Base-by-base conservation (phyloP, 1,140 invertebrate species). In the Ditylenchus dipsaci region DNA sequence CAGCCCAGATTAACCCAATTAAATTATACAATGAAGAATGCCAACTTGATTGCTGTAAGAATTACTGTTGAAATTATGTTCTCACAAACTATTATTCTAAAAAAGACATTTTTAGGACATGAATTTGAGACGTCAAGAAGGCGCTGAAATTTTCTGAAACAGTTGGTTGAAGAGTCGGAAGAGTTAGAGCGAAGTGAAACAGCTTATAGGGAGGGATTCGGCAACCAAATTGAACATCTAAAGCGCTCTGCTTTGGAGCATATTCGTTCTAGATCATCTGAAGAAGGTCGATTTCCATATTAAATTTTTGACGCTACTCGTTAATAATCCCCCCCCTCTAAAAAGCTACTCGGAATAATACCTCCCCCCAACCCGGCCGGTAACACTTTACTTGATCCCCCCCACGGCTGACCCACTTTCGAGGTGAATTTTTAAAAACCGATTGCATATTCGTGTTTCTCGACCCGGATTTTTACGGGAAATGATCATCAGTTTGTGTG, bases 191-290 rank as follows among this genome's bases (percentile, higher is more conserved):
- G 59, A 7, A 26, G 3, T 21, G 49, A 53, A 53, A 7, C n/a
- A 21, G 3, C 49, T 53, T 53, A 21, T 15, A 53, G 15, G 8
- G 49, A 53, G 15, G 15, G 23, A 26, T 53, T 61, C 13, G 5
- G 5, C 26, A 61, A 29, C 29, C 29, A 61, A 30, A 30, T 61
- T 8, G 29, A 30, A 5, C 59, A 29, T 30, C 29, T 61, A 30
- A 30, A 61, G 38, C 38, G 3, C 8, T 19, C 59, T 33, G 59
- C 29, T 61, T 7, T 5, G 59, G 38, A 61, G n/a, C n/a, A 61
- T 33, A 61, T 61, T 43, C 19, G 59, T 29, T 61, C 59, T 7
- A 19, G 59, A 21, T 61, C 59, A 7, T 61, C 59, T 30, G 59
- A 61, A 43, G 38, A 30, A 61, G 29, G 59, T 61, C 8, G 29